Evolutionary conservation across 23 tunicate genomes (phyloP), one percentile per base, ranked within the genome.

Genomic region (Oikopleura albicans): DNA sequence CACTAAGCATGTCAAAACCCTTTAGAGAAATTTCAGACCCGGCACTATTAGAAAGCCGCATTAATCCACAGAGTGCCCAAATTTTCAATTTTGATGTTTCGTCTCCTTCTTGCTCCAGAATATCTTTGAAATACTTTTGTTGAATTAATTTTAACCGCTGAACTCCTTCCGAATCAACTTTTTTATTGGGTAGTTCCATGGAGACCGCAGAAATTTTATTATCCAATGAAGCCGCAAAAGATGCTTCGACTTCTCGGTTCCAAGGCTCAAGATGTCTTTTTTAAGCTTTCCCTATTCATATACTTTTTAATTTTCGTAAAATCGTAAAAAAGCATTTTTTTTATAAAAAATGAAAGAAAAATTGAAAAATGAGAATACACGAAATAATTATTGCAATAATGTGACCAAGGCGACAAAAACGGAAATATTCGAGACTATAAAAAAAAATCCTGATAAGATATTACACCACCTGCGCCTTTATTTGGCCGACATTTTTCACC

Each of bases 31-130:
- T 71, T 16, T 71, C 79, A 16, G 79, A 71, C 4, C 31, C 4
- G 34, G 31, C 79, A 71, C 79, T 12, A 12, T 29, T 29, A 34
- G 79, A 71, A 22, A 71, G 2, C 35, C 79, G 33, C 79, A 71
- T 71, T 37, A 71, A 71, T 71, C 79, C 79, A 71, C 79, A 71
- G 2, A 16, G 36, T 71, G 79, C 79, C 79, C 79, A 71, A 29
- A 71, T 29, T 16, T 71, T 71, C 37, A 16, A 31, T 16, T 16
- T 29, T n/a, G n/a, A n/a, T n/a, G n/a, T n/a, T 12, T 71, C 79
- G 35, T 71, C 2, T 71, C 4, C 34, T 16, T 37, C 37, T 49
- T 49, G 16, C 2, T 16, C 37, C 4, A 37, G 4, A 29, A 71
- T 71, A 22, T 71, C 79, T 16, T 71, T 31, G 4, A 71, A 71